Conservation (phyloP, 2,888 invertebrate genomes). For the Andricus curvator region DNA sequence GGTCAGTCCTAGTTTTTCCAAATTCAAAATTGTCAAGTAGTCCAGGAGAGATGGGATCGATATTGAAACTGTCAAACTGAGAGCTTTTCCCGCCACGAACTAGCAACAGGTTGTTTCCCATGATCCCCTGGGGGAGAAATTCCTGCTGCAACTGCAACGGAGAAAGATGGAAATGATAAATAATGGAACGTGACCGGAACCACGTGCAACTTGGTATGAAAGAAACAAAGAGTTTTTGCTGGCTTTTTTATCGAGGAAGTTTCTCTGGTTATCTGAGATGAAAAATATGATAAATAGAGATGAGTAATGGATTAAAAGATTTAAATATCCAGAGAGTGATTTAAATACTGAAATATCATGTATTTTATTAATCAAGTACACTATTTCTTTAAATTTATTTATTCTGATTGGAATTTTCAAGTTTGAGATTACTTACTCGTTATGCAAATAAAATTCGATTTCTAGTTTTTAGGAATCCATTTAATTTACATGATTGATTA, state of each 20-base stretch:
- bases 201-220: conserved; percentile 12
- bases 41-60: not conserved
- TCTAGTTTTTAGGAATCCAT: too few relatives aligned
- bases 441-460: too few relatives aligned
- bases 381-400: too few relatives aligned
- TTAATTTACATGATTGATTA: too few relatives aligned
- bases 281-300: not conserved
- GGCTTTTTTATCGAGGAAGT: not conserved
- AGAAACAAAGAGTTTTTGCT: not conserved
- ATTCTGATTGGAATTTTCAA: too few relatives aligned
- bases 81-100: conserved; percentile 19
- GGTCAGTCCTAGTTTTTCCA: not conserved
- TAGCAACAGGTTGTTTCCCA: conserved; percentile 35
- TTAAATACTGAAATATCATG: too few relatives aligned
- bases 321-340: too few relatives aligned
- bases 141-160: not conserved
- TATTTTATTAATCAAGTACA: too few relatives aligned
- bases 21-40: not conserved
- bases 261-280: too few relatives aligned
- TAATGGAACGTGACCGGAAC: conserved; percentile 17
- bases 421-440: too few relatives aligned
- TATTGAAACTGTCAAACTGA: conserved; percentile 6
- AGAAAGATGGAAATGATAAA: conserved; percentile 11
- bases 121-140: not conserved
- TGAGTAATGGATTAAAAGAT: not conserved